Base-by-base conservation (phyloP, 1,140 invertebrate genomes). In the Anastatus disparis region DNA sequence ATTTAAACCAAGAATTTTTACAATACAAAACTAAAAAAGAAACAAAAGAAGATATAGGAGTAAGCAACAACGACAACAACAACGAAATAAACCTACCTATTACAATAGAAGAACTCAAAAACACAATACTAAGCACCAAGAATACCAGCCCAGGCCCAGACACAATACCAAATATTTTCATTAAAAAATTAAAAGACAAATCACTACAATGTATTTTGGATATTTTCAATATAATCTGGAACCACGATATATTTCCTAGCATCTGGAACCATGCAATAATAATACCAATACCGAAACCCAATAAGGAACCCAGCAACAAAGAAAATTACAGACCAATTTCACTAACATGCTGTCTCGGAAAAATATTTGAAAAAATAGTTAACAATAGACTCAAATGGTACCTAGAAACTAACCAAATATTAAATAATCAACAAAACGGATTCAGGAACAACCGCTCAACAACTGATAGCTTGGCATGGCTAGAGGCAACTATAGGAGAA, bases 281-380 rank as follows among this genome's bases (percentile, higher is more conserved):
- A 10, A 77, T 82, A 3, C 70, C 77, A 9, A 74, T 85, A 74
- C 2, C 72, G 64, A 1, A 84, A 85, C 73, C 76, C 74, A n/a
- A 70, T 71, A 24, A 84, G 84, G 70, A 40, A 7, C n/a, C 17
- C 17, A 9, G 1, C 29, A 8, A 56, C 3, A 56, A 56, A 56
- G 7, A 56, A 1, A 56, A 24, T 12, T 56, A 56, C 29, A 50
- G 81, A 8, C 80, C 79, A n/a, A 84, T 85, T 9, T 46, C 55
- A 15, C 27, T 74, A 20, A 72, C 67, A 1, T 72, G 58, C n/a
- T 74, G 55, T 17, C n/a, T 81, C 15, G 70, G 74, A 10, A 82
- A 84, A 72, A 24, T 79, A 12, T 53, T 75, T 15, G 80, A 83
- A 75, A 79, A 70, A 71, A 75, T 79, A 1, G 73, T 77, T n/a